Base-by-base conservation (phyloP, 2,113 vertebrate species). In the Ciconia boyciana region DNA sequence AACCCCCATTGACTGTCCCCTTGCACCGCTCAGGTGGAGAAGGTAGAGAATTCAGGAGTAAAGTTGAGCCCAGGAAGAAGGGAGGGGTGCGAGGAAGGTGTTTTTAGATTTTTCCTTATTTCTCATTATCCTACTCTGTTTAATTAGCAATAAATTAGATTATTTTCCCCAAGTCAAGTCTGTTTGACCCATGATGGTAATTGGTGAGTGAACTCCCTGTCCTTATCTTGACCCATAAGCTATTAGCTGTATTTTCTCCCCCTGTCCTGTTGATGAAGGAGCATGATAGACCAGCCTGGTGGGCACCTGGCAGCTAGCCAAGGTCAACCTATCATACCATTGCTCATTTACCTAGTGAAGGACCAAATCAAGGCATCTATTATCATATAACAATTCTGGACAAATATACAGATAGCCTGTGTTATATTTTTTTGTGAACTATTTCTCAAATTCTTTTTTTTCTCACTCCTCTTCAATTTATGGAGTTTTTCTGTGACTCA, bases 21-120 rank as follows among this genome's bases (percentile, higher is more conserved):
- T 5, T 84, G 24, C 1, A 1, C 16, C 1, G 1, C 39, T 7
- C 4, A 2, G 3, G 0, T 11, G 31, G 15, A 58, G 10, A 13
- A 87, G 14, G 43, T 15, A 57, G 39, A 52, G 21, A 62, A 72
- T 4, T 11, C 4, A 7, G 18, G 15, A 46, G 22, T 62, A 22
- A 19, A 72, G 15, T 2, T 71, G 17, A 71, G 41, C 20, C 16
- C 4, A 3, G 28, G 41, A 88, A 64, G 19, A 71, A 80, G 10
- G 15, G 19, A 69, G 10, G 29, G 29, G 13, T 20, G 11, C 3
- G 10, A 15, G 4, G 15, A 60, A 69, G 14, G 3, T 48, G 5
- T 1, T 39, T 79, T 88, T 39, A 61, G 57, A 41, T 80, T 71
- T 80, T 10, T 49, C 7, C 31, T 57, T 72, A 16, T 36, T 44